These are phyloP conservation scores for Gymnocypris eckloni DNA, from an alignment of 2,797 vertebrate species.

Conservation along the genomic window DNA sequence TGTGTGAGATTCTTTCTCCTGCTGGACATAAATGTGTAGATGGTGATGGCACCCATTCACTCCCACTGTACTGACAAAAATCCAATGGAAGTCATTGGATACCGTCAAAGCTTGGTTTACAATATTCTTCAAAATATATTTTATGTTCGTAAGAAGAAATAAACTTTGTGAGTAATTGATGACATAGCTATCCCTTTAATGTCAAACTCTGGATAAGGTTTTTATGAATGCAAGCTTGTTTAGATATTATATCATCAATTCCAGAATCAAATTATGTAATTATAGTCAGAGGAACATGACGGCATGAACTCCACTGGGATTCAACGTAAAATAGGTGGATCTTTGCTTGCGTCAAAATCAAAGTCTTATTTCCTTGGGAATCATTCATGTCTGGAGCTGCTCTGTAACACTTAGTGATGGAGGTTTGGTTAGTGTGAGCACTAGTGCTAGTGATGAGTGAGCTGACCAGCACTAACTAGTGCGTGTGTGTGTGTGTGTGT, in stretches of 20 bases:
- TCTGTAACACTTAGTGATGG: not conserved
- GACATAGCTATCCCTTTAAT: no score
- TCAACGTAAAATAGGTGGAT: no score
- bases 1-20: not conserved
- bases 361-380: no score
- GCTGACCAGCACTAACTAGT: not conserved
- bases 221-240: not conserved
- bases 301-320: no score
- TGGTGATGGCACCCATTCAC: not conserved
- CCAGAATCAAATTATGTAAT: not conserved
- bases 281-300: no score
- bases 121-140: not conserved
- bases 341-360: no score
- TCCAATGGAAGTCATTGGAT: no score
- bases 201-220: not conserved
- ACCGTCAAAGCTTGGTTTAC: not conserved
- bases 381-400: not conserved
- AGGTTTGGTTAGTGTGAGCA: not conserved
- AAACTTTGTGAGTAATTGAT: no score
- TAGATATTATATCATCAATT: not conserved
- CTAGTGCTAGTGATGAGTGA: not conserved
- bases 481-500: conserved; percentile 23
- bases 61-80: no score
- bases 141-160: no score
- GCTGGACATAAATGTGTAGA: not conserved